Evolutionary conservation across 2,113 vertebrate genomes (phyloP).

Genomic region (Aegotheles bennettii): DNA sequence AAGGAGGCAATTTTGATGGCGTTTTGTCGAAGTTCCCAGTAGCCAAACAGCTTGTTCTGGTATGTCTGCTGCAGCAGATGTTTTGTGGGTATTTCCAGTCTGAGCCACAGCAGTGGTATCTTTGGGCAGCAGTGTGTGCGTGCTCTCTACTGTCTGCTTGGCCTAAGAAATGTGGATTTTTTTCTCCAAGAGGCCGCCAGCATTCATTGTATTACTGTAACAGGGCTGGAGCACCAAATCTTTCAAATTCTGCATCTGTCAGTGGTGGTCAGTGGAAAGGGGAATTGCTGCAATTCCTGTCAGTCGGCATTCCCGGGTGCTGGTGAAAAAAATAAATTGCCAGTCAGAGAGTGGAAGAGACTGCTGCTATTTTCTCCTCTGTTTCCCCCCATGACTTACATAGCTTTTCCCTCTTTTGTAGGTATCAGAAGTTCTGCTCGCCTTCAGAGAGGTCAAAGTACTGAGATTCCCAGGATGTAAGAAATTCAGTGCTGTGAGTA

Average conservation of each 20-base stretch:
- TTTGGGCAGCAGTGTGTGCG: not conserved
- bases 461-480: conserved; percentile 10
- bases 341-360: not conserved
- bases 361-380: not conserved
- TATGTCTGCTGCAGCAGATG: not conserved
- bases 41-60: not conserved
- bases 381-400: not conserved
- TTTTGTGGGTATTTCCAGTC: conserved; percentile 1
- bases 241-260: not conserved
- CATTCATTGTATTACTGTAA: not conserved
- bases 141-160: not conserved
- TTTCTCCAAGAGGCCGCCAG: not conserved
- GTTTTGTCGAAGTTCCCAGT: not conserved
- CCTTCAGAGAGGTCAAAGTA: not conserved
- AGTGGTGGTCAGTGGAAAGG: not conserved
- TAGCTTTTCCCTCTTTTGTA: not conserved
- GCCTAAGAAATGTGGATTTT: not conserved
- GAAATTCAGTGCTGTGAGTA: not conserved
- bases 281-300: not conserved
- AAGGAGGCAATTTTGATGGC: not conserved
- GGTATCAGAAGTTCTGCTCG: not conserved
- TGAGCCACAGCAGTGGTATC: not conserved
- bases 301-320: not conserved
- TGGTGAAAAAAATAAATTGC: not conserved
- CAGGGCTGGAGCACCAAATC: not conserved